A percentile compares a stretch with the other conserved stretches of the same genome.
phyloP scores from a whole-genome alignment of 1,140 invertebrate genomes.

The Hyles euphorbiae region DNA sequence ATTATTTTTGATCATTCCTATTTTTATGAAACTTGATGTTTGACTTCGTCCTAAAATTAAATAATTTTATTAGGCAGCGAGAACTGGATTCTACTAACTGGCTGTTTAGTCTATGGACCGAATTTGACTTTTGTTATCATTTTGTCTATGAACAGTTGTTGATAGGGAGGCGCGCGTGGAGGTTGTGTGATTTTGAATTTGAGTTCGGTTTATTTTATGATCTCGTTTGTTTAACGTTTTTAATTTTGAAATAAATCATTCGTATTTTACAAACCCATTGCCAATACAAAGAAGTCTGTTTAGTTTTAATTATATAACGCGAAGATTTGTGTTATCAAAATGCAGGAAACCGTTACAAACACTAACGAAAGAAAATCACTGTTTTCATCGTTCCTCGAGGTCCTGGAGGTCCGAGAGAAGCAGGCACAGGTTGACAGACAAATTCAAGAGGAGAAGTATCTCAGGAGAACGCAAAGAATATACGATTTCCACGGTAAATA shows the following conservation, averaged over 20 bases:
- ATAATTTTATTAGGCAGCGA: too few species aligned
- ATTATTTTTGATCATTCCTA: too few species aligned
- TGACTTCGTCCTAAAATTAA: too few species aligned
- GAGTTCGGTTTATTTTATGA: conserved; percentile 38
- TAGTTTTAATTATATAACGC: conserved; percentile 7
- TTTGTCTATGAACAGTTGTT: conserved; percentile 39
- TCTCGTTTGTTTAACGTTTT: conserved; percentile 21
- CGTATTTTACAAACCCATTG: not conserved
- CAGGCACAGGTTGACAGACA: conserved; percentile 57
- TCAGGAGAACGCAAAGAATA: conserved; percentile 60
- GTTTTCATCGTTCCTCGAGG: conserved; percentile 61
- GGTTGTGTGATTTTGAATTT: conserved; percentile 58
- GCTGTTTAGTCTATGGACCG: conserved; percentile 9
- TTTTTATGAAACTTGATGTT: too few species aligned
- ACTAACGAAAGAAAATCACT: conserved; percentile 63
- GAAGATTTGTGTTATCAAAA: conserved; percentile 40
- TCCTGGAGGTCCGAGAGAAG: conserved; percentile 54
- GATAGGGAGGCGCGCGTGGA: conserved; percentile 30
- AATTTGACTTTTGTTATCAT: conserved; percentile 1
- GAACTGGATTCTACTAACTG: too few species aligned
- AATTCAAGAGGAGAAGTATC: conserved; percentile 62
- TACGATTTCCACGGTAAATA: conserved; percentile 64
- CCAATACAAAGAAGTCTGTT: too few species aligned
- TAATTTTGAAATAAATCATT: conserved; percentile 21
- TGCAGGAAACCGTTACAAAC: conserved; percentile 72